Percentiles rank a stretch among this genome's conserved stretches.
Conservation (phyloP, 2,113 vertebrate genomes). For the Alces alces region DNA sequence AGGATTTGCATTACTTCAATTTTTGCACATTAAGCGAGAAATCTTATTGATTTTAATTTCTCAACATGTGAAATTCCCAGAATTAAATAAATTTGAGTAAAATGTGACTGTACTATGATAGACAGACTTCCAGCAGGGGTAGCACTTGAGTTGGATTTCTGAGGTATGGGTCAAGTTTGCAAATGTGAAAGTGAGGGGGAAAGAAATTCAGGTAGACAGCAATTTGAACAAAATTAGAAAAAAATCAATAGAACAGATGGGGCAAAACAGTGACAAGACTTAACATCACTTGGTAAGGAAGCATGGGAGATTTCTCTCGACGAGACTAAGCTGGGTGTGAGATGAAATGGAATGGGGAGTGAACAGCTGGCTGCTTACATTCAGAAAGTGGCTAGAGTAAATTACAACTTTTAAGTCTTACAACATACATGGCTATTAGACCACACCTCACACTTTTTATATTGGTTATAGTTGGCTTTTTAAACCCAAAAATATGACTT, state of each 20-base stretch:
- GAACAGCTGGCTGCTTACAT: not conserved
- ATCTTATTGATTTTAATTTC: not conserved
- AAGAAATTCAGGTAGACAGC: not conserved
- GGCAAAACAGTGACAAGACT: not conserved
- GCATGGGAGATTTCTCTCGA: not conserved
- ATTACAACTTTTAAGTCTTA: not conserved
- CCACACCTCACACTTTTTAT: not conserved
- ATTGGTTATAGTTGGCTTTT: not conserved
- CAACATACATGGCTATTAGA: not conserved
- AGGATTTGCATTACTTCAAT: not conserved
- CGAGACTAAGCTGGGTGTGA: not conserved
- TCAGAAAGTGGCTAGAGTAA: not conserved
- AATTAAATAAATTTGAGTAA: conserved; percentile 16
- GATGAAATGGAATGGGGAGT: not conserved
- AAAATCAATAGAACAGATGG: not conserved
- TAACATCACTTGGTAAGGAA: not conserved
- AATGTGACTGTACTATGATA: not conserved
- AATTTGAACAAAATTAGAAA: conserved; percentile 7
- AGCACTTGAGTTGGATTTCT: not conserved
- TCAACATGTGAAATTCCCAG: not conserved
- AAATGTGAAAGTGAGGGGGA: not conserved
- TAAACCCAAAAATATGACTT: not conserved
- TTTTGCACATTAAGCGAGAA: not conserved
- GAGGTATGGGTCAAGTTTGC: not conserved
- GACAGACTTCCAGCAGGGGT: not conserved